These are phyloP conservation scores for Cephus runcator DNA, from an alignment of 2,888 invertebrate genomes.

Conservation along the genomic window DNA sequence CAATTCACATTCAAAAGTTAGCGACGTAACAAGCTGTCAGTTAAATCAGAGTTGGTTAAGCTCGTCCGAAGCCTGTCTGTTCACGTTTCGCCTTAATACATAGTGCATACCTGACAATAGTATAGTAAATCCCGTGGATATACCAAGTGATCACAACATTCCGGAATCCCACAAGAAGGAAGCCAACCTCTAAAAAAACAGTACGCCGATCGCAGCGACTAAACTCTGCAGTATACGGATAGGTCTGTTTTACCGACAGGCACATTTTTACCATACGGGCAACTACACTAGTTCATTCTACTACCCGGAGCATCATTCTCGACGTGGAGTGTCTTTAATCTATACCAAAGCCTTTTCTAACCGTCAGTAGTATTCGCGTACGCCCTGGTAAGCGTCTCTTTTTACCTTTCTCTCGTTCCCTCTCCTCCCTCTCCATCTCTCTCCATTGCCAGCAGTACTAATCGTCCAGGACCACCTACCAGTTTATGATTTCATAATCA, in stretches of 20 bases:
- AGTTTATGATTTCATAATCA: conserved; percentile 53
- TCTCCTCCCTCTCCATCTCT: not conserved
- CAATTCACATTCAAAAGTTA: too few species aligned
- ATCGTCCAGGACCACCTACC: conserved; percentile 52
- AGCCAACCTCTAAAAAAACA: not conserved
- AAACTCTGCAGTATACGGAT: not conserved
- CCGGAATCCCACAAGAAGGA: not conserved
- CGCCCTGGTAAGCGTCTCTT: not conserved
- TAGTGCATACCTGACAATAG: not conserved
- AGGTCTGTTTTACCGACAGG: not conserved
- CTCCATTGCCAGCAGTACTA: conserved; percentile 25
- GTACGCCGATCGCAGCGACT: not conserved
- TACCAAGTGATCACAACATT: not conserved
- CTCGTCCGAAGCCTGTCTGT: too few species aligned
- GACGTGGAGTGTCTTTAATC: not conserved
- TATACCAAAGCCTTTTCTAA: not conserved
- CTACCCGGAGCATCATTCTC: not conserved
- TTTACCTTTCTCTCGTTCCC: not conserved
- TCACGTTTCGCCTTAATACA: too few species aligned
- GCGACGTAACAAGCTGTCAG: too few species aligned
- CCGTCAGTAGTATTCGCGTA: not conserved
- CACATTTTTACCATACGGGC: not conserved
- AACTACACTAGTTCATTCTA: not conserved
- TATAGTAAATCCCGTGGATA: not conserved
- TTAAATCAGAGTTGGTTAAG: too few species aligned